A percentile compares a stretch with the other conserved stretches of the same genome.
phyloP scores from a whole-genome alignment of 2,888 invertebrate species.

The Cheilosia urbana region DNA sequence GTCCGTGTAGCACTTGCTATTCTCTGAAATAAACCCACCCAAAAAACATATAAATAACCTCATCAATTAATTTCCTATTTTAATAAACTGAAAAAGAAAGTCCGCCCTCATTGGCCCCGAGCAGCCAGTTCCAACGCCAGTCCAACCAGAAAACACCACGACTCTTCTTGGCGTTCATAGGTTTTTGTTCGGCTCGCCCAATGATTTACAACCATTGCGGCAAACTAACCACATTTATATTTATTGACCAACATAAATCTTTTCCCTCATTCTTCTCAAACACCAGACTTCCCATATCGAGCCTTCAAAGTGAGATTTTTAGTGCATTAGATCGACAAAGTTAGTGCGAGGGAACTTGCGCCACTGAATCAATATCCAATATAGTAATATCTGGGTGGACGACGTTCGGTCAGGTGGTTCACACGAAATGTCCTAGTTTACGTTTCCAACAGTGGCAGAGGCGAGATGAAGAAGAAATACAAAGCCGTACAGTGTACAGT shows the following conservation, averaged over 20 bases:
- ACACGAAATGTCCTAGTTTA: conserved; percentile 68
- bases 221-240: conserved; percentile 73
- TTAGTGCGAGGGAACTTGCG: conserved; percentile 32
- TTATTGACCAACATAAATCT: conserved; percentile 74
- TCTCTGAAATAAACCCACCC: conserved; percentile 57
- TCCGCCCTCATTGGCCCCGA: conserved; percentile 38
- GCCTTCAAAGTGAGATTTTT: conserved; percentile 67
- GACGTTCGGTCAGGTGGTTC: conserved; percentile 53
- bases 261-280: conserved; percentile 34
- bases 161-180: conserved; percentile 28
- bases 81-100: conserved; percentile 70
- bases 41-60: conserved; percentile 66
- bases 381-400: conserved; percentile 30
- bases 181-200: conserved; percentile 13
- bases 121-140: not conserved
- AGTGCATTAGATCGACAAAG: conserved; percentile 72
- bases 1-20: not conserved
- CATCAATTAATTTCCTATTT: conserved; percentile 74
- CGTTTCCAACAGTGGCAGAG: conserved; percentile 10
- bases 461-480: not conserved
- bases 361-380: conserved; percentile 3
- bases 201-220: conserved; percentile 72
- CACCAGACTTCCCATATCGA: conserved; percentile 1
- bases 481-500: not conserved
- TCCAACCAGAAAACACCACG: conserved; percentile 25